Base-by-base conservation (phyloP, 2,113 vertebrate genomes). In the Dicentrarchus labrax region DNA sequence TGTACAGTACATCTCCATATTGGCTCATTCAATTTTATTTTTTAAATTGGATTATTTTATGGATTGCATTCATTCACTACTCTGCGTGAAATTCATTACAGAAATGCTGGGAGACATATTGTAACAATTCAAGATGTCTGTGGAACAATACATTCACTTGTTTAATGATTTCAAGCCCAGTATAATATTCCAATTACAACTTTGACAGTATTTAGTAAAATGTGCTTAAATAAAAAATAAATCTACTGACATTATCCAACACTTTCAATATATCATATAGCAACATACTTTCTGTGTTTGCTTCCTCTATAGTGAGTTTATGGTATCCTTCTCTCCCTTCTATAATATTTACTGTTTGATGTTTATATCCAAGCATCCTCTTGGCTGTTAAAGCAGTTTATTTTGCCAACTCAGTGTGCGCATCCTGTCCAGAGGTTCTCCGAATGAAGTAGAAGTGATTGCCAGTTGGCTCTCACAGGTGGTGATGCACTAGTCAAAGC, bases 391-490 rank as follows among this genome's bases (percentile, higher is more conserved):
- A 16, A 53, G 76, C 17, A 21, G 51, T 57, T 61, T 73, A 36
- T 76, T 84, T 62, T 84, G 61, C 57, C 74, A 83, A 5, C 71
- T 70, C 36, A 48, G 72, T 69, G 3, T 56, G 74, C 43, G 36
- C 41, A 53, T 83, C 21, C 0, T 19, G 36, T 78, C 50, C 30
- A 78, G 74, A 81, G 69, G 64, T 75, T 80, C 61, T 72, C 53
- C 8, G 54, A 59, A 85, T 76, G 53, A 78, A 60, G 51, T 8
- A 38, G 38, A 60, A 36, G 67, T n/a, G 73, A 53, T 68, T 77
- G 84, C 87, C 78, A 88, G 67, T 51, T 79, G 70, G 67, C 78
- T 70, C 80, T 82, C 73, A 72, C 22, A 65, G 48, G 43, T 30
- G 50, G 30, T 67, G 62, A 87, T 38, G 69, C 59, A 76, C 47